These are phyloP conservation scores for Myiozetetes cayanensis DNA, from an alignment of 2,113 vertebrate species.

Conservation along the genomic window DNA sequence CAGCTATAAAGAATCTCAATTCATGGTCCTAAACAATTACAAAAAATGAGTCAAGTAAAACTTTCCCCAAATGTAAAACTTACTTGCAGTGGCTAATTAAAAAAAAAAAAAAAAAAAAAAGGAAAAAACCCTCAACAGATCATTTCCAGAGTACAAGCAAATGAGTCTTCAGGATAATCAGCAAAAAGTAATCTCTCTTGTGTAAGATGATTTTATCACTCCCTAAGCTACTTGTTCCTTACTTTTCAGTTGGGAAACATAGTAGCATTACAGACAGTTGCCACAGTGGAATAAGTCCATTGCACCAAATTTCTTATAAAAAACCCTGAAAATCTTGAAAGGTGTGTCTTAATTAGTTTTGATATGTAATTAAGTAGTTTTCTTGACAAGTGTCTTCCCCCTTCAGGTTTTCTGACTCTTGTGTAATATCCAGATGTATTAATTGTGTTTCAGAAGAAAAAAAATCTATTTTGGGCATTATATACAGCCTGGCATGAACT, in stretches of 20 bases:
- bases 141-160: not conserved
- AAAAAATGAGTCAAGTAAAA: not conserved
- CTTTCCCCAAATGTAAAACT: not conserved
- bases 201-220: not conserved
- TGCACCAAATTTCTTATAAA: not conserved
- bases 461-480: not conserved
- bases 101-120: no score
- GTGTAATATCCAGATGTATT: not conserved
- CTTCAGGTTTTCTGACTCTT: not conserved
- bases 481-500: not conserved
- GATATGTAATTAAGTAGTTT: slow-evolving; percentile 49
- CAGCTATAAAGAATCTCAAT: not conserved
- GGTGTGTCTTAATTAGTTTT: slow-evolving; percentile 51
- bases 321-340: not conserved
- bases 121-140: not conserved
- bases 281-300: not conserved
- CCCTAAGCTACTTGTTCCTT: not conserved
- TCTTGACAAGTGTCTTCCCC: not conserved
- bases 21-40: not conserved
- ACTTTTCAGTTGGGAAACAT: not conserved
- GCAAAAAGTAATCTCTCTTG: not conserved
- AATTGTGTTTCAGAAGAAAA: not conserved
- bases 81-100: not conserved
- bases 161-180: not conserved
- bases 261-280: not conserved